Percentiles rank a stretch among this genome's conserved stretches.
Evolutionary conservation across 2,113 vertebrate species (phyloP).

Genomic region (Ifrita kowaldi): DNA sequence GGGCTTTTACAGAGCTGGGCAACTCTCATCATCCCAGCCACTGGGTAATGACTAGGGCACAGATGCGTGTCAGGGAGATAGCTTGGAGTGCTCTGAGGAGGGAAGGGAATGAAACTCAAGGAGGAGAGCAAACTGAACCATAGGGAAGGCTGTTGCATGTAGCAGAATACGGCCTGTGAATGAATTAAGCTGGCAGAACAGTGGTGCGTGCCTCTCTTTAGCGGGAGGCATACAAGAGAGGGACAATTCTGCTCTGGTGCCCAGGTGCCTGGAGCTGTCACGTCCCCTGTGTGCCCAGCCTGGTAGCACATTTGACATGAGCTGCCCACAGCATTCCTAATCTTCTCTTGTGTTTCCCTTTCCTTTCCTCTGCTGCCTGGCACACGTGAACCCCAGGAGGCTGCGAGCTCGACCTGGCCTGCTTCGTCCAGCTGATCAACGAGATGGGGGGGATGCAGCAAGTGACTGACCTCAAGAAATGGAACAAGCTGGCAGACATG

Average conservation of each 20-base stretch:
- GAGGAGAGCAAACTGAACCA: background rate
- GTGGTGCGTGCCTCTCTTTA: accelerated
- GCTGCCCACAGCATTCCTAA: background rate
- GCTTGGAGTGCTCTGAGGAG: background rate
- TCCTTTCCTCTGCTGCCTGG: background rate
- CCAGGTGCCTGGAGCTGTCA: background rate
- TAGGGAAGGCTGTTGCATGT: background rate
- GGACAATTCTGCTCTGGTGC: background rate
- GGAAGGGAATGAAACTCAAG: background rate
- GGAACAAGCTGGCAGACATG: conserved; percentile 96
- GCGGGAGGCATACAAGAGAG: background rate
- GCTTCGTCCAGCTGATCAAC: conserved; percentile 96
- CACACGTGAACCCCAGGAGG: conserved; percentile 72
- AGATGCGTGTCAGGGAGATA: accelerated
- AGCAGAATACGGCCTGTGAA: background rate
- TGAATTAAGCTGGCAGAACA: background rate
- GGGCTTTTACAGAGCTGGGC: background rate
- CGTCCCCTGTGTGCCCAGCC: background rate
- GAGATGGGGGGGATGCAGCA: conserved; percentile 99
- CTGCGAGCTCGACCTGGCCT: conserved; percentile 97
- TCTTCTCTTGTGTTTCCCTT: conserved; percentile 14
- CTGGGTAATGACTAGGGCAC: background rate
- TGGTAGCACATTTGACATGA: accelerated
- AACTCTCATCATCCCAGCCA: accelerated
- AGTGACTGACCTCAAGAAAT: conserved; percentile 99